Conservation (phyloP, 2,888 invertebrate genomes). For the Cynaeus angustus region DNA sequence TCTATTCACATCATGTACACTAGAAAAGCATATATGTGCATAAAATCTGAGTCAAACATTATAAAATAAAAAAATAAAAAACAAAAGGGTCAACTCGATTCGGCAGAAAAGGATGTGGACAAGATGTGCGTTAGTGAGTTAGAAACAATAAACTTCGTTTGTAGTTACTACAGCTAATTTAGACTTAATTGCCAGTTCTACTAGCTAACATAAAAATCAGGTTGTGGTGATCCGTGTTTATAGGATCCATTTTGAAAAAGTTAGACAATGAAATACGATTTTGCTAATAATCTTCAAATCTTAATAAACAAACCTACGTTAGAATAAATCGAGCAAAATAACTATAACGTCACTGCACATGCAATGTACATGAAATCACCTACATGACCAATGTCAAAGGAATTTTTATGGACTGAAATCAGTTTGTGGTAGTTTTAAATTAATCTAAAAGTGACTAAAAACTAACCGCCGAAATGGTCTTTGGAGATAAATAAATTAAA, state of each 20-base stretch:
- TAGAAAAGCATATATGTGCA: no score
- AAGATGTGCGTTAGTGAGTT: neutral
- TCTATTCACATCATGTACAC: no score
- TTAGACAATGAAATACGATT: neutral
- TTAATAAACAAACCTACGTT: conserved; percentile 29
- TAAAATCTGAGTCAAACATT: no score
- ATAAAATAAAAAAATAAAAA: no score
- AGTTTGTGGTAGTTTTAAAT: neutral
- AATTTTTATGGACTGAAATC: conserved; percentile 10
- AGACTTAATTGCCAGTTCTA: neutral
- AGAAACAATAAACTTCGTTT: conserved; percentile 9
- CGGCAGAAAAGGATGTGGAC: no score
- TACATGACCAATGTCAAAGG: conserved; percentile 26
- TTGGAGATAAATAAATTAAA: neutral
- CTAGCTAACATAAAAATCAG: neutral
- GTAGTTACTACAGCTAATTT: conserved; percentile 2
- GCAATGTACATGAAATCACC: conserved; percentile 27
- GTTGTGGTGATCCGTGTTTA: no score
- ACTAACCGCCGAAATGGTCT: neutral
- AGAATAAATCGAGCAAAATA: conserved; percentile 19
- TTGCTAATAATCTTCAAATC: conserved; percentile 22
- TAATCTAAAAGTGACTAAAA: neutral
- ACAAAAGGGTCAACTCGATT: no score
- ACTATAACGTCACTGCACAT: conserved; percentile 27
- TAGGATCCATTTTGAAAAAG: no score